Conservation (phyloP, 2,888 invertebrate genomes). For the Caenorhabditis plicata region DNA sequence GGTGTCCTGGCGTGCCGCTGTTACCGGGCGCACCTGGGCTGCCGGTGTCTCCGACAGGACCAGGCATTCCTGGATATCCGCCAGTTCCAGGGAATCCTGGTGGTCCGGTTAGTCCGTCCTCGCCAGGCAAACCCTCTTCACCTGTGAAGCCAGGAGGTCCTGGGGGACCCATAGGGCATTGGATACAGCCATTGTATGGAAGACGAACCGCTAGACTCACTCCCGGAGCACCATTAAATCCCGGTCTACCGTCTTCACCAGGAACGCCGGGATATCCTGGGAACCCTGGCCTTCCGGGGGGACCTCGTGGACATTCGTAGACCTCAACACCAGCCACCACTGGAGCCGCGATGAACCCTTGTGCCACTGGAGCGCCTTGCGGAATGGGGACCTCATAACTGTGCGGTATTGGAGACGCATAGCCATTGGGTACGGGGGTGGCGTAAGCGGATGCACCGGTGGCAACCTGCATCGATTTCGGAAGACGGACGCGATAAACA, state of each 20-base stretch:
- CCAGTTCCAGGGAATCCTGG: constrained; percentile 12
- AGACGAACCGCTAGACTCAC: constrained; percentile 14
- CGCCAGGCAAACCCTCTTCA: constrained; percentile 8
- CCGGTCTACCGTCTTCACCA: constrained; percentile 14
- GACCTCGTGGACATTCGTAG: constrained; percentile 15
- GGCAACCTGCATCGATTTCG: neutral
- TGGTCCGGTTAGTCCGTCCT: constrained; percentile 6
- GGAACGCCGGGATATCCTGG: constrained; percentile 25
- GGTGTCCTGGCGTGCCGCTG: constrained; percentile 12
- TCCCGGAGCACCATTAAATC: constrained; percentile 20
- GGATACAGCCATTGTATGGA: constrained; percentile 27
- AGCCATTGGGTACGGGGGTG: neutral
- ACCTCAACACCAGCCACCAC: too few relatives aligned
- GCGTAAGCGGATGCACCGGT: neutral
- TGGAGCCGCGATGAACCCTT: too few relatives aligned
- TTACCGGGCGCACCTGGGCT: constrained; percentile 12
- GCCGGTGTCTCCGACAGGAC: constrained; percentile 10
- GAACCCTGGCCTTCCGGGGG: constrained; percentile 16
- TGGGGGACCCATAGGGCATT: constrained; percentile 18
- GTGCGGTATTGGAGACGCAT: too few relatives aligned
- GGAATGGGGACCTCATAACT: too few relatives aligned
- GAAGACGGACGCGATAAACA: constrained; percentile 1
- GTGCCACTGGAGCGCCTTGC: too few relatives aligned
- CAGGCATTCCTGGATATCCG: constrained; percentile 12
- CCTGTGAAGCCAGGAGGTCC: constrained; percentile 20